Conservation (phyloP, 2,888 invertebrate genomes). For the Molorchus minor region DNA sequence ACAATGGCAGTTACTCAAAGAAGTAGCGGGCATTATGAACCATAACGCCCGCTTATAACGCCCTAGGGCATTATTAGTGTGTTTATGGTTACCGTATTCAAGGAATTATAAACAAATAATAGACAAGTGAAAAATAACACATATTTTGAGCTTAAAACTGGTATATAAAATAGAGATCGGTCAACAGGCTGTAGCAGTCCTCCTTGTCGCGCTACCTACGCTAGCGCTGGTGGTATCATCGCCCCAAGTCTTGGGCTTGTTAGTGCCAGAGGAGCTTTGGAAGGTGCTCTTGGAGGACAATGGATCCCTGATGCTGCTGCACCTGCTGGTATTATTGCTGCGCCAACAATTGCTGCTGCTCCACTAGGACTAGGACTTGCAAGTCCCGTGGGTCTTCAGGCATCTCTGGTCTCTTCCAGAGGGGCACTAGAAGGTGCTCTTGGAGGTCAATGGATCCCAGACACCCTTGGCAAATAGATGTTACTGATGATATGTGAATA, state of each 20-base stretch:
- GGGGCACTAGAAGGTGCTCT: constrained; percentile 40
- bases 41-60: too few relatives aligned
- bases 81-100: too few relatives aligned
- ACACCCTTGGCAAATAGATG: constrained; percentile 42
- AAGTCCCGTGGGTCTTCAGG: constrained; percentile 13
- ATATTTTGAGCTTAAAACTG: not conserved
- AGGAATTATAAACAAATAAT: too few relatives aligned
- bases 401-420: constrained; percentile 25
- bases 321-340: constrained; percentile 14
- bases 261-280: constrained; percentile 36
- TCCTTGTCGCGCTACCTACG: constrained; percentile 47
- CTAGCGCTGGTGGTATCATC: constrained; percentile 40
- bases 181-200: constrained; percentile 45
- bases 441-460: constrained; percentile 52
- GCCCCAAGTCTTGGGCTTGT: constrained; percentile 35
- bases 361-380: too few relatives aligned
- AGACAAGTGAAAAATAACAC: too few relatives aligned
- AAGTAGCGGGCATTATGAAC: too few relatives aligned
- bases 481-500: constrained; percentile 23
- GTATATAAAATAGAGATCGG: too few relatives aligned
- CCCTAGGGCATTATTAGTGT: too few relatives aligned
- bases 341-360: too few relatives aligned
- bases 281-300: constrained; percentile 40
- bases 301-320: constrained; percentile 38
- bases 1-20: too few relatives aligned